Percentiles rank a stretch among this genome's conserved stretches.
Conservation (phyloP, 2,113 vertebrate species). For the Macrotus californicus region DNA sequence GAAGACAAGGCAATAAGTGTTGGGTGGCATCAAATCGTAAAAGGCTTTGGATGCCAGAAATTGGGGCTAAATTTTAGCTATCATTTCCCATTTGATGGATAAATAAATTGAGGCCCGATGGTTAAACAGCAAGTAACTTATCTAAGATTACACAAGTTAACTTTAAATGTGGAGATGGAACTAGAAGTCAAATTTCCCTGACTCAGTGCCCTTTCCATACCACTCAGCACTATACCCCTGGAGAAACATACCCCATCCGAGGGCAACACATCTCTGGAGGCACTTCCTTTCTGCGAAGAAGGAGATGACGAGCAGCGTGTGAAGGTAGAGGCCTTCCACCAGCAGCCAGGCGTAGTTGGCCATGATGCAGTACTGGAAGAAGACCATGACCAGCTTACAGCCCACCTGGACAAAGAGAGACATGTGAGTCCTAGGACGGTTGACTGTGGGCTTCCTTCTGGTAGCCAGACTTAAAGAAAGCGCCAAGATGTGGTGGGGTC, state of each 20-base stretch:
- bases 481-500: rapidly evolving
- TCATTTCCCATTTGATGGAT: not conserved
- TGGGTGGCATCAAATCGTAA: not conserved
- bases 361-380: conserved; percentile 95
- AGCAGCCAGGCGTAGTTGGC: conserved; percentile 97
- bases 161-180: not conserved
- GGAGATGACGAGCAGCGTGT: conserved; percentile 89
- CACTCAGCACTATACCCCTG: not conserved
- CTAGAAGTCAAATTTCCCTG: not conserved
- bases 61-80: not conserved
- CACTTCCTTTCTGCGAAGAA: conserved; percentile 91
- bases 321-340: conserved; percentile 93
- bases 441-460: not conserved
- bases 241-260: conserved; percentile 91
- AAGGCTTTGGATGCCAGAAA: not conserved
- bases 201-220: not conserved
- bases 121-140: not conserved
- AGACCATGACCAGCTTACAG: conserved; percentile 91
- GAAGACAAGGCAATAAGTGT: not conserved
- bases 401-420: conserved; percentile 82
- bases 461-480: not conserved
- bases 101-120: not conserved
- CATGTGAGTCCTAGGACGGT: not conserved
- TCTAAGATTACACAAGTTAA: not conserved
- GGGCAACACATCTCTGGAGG: conserved; percentile 86